Conservation (phyloP, 2,113 vertebrate genomes). For the Leptodactylus fuscus region DNA sequence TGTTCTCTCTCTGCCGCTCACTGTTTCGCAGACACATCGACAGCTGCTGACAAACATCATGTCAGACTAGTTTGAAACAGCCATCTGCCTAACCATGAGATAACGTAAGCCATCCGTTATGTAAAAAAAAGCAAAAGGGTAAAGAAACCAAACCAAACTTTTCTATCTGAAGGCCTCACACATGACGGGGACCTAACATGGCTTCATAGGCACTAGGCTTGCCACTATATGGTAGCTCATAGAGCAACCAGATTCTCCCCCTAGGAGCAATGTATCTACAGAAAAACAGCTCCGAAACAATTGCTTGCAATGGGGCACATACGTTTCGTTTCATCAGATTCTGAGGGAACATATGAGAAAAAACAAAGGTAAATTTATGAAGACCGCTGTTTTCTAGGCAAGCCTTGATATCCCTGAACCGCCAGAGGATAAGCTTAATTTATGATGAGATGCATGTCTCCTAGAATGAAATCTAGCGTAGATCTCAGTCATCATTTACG, state of each 20-base stretch:
- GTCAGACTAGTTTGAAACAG: conserved; percentile 53
- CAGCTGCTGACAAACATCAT: conserved; percentile 62
- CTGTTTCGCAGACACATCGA: conserved; percentile 61
- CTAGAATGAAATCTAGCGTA: no score
- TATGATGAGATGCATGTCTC: no score
- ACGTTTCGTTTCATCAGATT: no score
- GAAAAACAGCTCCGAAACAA: no score
- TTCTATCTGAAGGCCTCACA: not conserved
- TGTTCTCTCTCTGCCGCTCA: conserved; percentile 53
- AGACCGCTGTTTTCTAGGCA: no score
- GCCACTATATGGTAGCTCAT: not conserved
- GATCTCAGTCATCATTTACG: no score
- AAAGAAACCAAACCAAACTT: not conserved
- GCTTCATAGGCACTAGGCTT: not conserved
- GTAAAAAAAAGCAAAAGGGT: not conserved
- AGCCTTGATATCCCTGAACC: no score
- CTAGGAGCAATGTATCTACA: not conserved
- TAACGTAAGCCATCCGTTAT: conserved; percentile 52
- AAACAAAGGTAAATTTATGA: no score
- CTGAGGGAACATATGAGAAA: no score
- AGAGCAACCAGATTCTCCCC: not conserved
- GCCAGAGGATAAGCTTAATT: no score
- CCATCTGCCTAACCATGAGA: conserved; percentile 62
- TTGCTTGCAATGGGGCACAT: no score
- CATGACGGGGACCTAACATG: not conserved